A percentile compares a stretch with the other conserved stretches of the same genome.
Evolutionary conservation across 2,113 vertebrate genomes (phyloP).

Genomic region (Mugil cephalus): DNA sequence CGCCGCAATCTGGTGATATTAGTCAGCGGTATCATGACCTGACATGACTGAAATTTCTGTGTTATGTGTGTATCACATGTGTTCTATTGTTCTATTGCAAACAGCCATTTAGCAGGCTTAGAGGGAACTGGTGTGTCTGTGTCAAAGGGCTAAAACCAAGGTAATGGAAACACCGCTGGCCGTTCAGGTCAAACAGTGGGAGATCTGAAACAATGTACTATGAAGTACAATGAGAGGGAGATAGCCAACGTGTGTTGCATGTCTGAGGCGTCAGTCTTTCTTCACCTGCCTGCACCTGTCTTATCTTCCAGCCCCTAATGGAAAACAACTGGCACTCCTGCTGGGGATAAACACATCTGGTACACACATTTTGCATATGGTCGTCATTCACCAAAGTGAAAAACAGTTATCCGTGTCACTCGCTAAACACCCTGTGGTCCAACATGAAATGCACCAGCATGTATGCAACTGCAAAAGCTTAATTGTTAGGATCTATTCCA

Average conservation of each 20-base stretch:
- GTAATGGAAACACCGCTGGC: neutral
- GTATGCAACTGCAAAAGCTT: too few species aligned
- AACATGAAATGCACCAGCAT: too few species aligned
- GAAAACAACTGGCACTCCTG: constrained; percentile 52
- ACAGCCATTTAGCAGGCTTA: neutral
- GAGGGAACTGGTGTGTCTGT: neutral
- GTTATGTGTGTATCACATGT: too few species aligned
- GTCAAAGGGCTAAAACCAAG: neutral
- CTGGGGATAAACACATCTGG: constrained; percentile 55
- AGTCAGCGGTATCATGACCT: constrained; percentile 24
- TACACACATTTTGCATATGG: constrained; percentile 23
- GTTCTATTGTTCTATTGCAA: neutral
- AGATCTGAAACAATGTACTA: too few species aligned
- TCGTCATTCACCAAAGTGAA: constrained; percentile 8
- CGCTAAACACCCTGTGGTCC: neutral
- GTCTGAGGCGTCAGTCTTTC: constrained; percentile 25
- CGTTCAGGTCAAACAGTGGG: too few species aligned
- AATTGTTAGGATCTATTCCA: neutral
- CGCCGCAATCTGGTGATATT: neutral
- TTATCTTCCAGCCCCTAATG: constrained; percentile 9
- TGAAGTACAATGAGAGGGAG: neutral
- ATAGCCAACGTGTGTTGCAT: neutral
- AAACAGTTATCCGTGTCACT: constrained; percentile 12
- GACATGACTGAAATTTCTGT: constrained; percentile 8
- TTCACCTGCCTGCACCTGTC: constrained; percentile 15